phyloP scores from a whole-genome alignment of 2,797 vertebrate genomes.

The Platalea minor region DNA sequence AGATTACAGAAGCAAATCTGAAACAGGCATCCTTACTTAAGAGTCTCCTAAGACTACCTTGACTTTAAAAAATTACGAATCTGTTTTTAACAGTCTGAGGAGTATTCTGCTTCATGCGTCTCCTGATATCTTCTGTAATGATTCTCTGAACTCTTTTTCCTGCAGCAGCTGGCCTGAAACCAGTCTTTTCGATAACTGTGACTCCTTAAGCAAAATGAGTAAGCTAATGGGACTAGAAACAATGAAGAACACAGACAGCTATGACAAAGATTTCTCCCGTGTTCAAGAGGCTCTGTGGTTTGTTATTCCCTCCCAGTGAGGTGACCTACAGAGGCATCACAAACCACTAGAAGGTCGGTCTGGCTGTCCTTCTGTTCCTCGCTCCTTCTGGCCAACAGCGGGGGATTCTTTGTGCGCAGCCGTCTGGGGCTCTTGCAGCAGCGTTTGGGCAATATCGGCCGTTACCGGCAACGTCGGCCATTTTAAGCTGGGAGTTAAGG shows the following conservation, averaged over 20 bases:
- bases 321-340: not conserved
- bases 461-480: not conserved
- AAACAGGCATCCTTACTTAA: not conserved
- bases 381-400: not conserved
- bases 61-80: not conserved
- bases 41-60: not conserved
- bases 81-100: not conserved
- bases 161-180: not conserved
- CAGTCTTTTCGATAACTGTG: not conserved
- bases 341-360: not conserved
- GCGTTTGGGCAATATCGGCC: not conserved
- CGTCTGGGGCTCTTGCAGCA: not conserved
- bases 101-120: not conserved
- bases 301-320: not conserved
- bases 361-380: not conserved
- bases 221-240: not conserved
- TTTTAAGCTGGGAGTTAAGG: not conserved
- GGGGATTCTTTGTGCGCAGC: not conserved
- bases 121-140: not conserved
- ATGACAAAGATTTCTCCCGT: not conserved
- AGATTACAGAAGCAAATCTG: not conserved
- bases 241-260: not conserved
- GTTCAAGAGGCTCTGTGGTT: not conserved
- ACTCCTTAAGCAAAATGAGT: not conserved
- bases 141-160: not conserved